Base-by-base conservation (phyloP, 2,888 invertebrate genomes). In the Troides aeacus region DNA sequence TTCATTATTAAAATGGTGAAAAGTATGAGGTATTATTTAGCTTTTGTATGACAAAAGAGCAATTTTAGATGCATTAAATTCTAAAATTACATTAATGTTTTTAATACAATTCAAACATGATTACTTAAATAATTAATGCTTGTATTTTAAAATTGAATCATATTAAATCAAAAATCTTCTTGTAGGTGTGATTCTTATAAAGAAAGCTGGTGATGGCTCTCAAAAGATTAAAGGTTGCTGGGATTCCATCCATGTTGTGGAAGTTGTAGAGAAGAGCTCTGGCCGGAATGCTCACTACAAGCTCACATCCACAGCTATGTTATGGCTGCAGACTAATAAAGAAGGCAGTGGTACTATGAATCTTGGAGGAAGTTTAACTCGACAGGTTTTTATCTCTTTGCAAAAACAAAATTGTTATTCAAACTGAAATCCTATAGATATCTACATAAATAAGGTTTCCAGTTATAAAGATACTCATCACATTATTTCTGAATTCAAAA, bases 221-320 rank as follows among this genome's bases (percentile, higher is more conserved):
- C 98, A 98, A 91, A 99, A 98, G 92, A 99, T 99, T 79, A 99
- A 99, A 87, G 99, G 99, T 1, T 99, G 99, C 89, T 99, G 99
- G 99, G 99, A 99, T 87, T 99, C 99, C 2, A 99, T 99, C 82
- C 99, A 99, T 84, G 99, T 99, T 0, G 98, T 99, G 21, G 99
- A 99, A 92, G 99, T 99, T 1, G 97, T 98, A 84, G 99, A 99
- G 86, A 99, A 99, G 89, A 96, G 97, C 63, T 97, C 96, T 36
- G 99, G 99, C 0, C 94, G 98, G 68, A 97, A 96, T 78, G 99
- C 99, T 36, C 99, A 99, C 87, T 99, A 99, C 87, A 99, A 99
- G 93, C 94, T 99, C 81, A 99, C 99, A 60, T 99, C 99, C 0
- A 99, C 99, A 0, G 99, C 98, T 0, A 99, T 99, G 99, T 92